Evolutionary conservation across 2,113 vertebrate species (phyloP).

Genomic region (Dromaius novaehollandiae): DNA sequence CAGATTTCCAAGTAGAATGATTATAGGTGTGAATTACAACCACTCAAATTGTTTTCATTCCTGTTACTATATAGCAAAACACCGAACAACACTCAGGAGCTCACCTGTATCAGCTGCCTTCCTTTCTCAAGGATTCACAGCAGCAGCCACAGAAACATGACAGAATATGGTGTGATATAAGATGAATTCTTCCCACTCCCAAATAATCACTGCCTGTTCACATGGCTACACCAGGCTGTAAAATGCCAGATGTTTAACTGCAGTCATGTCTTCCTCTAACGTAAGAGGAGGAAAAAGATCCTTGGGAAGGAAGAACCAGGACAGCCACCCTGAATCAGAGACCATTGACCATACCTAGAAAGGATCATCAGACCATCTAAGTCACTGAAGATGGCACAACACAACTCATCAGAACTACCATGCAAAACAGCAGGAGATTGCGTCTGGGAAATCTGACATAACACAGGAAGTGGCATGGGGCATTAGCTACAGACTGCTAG

Average conservation of each 20-base stretch:
- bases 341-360: accelerated
- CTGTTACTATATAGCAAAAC: background rate
- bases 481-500: background rate
- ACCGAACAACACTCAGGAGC: background rate
- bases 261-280: background rate
- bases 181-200: background rate
- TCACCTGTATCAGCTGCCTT: background rate
- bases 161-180: background rate
- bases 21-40: accelerated
- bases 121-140: background rate
- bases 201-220: background rate
- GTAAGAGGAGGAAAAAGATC: background rate
- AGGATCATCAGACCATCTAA: background rate
- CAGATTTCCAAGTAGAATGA: background rate
- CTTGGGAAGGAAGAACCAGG: background rate
- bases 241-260: background rate
- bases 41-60: background rate
- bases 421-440: background rate
- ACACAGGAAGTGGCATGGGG: background rate
- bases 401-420: background rate
- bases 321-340: background rate
- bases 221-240: background rate
- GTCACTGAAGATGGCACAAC: background rate
- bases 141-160: accelerated
- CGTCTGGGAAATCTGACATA: background rate